Conservation (phyloP, 1,140 invertebrate genomes). For the Metopolophium dirhodum region DNA sequence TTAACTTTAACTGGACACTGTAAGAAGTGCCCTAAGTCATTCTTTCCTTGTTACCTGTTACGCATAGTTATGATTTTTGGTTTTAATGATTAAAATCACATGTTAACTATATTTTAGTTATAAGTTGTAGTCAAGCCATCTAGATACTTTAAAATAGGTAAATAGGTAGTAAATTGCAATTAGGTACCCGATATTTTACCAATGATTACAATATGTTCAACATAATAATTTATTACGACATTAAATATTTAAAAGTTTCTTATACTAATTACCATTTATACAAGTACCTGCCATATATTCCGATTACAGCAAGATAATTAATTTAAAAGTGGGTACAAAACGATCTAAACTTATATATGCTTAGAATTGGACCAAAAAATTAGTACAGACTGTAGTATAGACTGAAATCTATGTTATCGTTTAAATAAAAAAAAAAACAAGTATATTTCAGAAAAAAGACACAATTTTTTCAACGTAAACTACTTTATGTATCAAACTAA, state of each 20-base stretch:
- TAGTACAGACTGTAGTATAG: neutral
- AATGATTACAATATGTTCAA: too few species aligned
- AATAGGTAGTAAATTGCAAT: too few species aligned
- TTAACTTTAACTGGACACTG: too few species aligned
- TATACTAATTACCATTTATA: neutral
- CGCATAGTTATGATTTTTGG: too few species aligned
- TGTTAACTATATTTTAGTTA: too few species aligned
- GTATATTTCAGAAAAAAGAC: neutral
- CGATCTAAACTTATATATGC: neutral
- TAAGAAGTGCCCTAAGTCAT: too few species aligned
- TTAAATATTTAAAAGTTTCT: neutral
- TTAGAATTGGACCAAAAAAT: neutral
- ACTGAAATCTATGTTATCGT: neutral
- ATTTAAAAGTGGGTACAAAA: neutral
- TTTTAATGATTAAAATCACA: too few species aligned
- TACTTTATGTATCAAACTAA: neutral
- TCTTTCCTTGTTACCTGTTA: too few species aligned
- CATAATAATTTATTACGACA: too few species aligned
- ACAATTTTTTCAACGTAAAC: neutral
- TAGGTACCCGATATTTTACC: too few species aligned
- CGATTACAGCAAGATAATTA: neutral
- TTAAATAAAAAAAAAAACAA: neutral
- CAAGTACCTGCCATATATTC: neutral
- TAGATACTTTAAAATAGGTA: too few species aligned
- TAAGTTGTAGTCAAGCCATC: too few species aligned